These are phyloP conservation scores for Polypterus senegalus DNA, from an alignment of 2,113 vertebrate genomes.

Conservation along the genomic window DNA sequence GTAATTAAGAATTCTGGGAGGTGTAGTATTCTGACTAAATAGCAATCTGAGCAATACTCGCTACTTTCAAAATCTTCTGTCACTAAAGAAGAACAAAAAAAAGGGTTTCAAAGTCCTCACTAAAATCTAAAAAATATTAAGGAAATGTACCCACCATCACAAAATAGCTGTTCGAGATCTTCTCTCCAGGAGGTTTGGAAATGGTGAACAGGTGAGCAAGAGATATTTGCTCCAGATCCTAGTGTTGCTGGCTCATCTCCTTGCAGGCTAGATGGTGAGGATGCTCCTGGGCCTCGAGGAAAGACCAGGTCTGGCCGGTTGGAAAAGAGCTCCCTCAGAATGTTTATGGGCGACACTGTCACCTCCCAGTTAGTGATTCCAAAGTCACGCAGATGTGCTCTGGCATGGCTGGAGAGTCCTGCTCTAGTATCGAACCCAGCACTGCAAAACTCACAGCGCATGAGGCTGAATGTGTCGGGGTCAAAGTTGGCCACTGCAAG, in stretches of 20 bases:
- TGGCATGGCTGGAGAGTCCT: slow-evolving; percentile 84
- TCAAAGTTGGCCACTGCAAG: slow-evolving; percentile 84
- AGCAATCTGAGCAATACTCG: no score
- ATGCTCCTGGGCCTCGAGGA: slow-evolving; percentile 33
- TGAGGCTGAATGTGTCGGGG: slow-evolving; percentile 85
- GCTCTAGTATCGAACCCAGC: slow-evolving; percentile 88
- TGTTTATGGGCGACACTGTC: slow-evolving; percentile 84
- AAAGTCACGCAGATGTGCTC: slow-evolving; percentile 86
- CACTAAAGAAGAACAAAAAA: not conserved
- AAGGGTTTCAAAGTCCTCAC: no score
- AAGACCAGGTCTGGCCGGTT: slow-evolving; percentile 66
- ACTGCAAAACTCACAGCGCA: slow-evolving; percentile 94
- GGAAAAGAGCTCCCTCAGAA: slow-evolving; percentile 79
- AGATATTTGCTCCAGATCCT: slow-evolving; percentile 1
- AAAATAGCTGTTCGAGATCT: slow-evolving; percentile 41
- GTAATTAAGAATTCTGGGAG: no score
- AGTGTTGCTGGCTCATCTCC: slow-evolving; percentile 14
- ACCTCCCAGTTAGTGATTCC: slow-evolving; percentile 96
- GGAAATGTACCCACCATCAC: slow-evolving; percentile 42
- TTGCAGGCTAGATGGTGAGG: slow-evolving; percentile 21
- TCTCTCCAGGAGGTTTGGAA: slow-evolving; percentile 43
- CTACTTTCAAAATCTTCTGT: not conserved
- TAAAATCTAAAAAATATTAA: not conserved
- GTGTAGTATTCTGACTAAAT: no score
- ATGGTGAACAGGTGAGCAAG: slow-evolving; percentile 39